Conservation (phyloP, 2,888 invertebrate genomes). For the Heliconius ismenius region DNA sequence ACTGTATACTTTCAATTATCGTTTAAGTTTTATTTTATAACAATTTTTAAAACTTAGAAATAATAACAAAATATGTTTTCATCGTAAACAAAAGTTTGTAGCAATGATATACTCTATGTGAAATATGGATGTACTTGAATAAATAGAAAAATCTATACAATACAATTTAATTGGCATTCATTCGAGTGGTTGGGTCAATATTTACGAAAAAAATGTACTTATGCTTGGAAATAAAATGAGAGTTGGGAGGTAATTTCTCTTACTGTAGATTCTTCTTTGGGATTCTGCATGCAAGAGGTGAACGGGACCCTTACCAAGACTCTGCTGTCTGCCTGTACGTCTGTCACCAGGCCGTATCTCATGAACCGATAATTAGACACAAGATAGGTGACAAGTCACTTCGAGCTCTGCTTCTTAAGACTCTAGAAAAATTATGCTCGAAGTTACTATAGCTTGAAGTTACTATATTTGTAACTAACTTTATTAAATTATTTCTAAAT, state of each 20-base stretch:
- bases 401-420: neutral
- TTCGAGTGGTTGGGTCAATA: constrained; percentile 6
- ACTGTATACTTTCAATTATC: neutral
- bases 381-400: too few species aligned
- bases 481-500: too few species aligned
- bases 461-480: too few species aligned
- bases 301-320: too few species aligned
- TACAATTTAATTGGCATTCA: neutral
- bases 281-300: too few species aligned
- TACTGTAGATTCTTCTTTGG: neutral
- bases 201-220: constrained; percentile 1
- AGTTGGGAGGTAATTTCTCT: neutral
- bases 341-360: too few species aligned
- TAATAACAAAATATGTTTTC: neutral
- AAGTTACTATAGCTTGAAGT: too few species aligned
- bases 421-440: neutral
- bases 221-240: neutral
- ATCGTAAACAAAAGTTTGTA: neutral
- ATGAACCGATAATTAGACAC: neutral
- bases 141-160: constrained; percentile 2
- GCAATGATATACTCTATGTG: neutral
- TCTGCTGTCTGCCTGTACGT: too few species aligned
- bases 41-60: neutral
- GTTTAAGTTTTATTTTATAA: neutral
- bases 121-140: neutral